phyloP scores from a whole-genome alignment of 2,797 vertebrate species.

The Onychomys torridus region DNA sequence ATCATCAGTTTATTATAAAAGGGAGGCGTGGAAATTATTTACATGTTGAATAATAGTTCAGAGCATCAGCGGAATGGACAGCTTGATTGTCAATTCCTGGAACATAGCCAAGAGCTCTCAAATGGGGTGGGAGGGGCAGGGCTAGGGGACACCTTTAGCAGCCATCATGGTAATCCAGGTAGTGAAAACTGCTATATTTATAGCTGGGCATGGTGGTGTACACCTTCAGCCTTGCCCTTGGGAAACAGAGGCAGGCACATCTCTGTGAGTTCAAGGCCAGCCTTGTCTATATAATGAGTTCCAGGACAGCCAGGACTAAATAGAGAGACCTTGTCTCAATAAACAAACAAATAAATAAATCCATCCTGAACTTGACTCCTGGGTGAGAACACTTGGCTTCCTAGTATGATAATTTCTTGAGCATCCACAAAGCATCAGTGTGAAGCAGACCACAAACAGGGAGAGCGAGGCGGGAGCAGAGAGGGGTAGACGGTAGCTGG shows the following conservation, averaged over 20 bases:
- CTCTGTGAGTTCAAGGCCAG: not conserved
- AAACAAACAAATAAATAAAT: not conserved
- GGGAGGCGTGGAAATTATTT: too few relatives aligned
- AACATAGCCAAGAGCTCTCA: not conserved
- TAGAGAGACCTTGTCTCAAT: not conserved
- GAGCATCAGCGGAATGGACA: too few relatives aligned
- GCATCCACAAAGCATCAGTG: not conserved
- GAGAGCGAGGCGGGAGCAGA: not conserved
- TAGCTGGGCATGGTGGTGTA: not conserved
- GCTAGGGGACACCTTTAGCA: not conserved
- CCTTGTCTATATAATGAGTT: not conserved
- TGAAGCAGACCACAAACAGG: not conserved
- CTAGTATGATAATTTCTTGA: not conserved
- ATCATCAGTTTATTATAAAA: too few relatives aligned
- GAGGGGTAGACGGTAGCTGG: not conserved
- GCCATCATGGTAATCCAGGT: not conserved
- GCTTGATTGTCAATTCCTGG: conserved; percentile 8
- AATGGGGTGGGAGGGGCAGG: not conserved
- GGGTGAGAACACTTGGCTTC: not conserved
- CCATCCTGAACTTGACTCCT: not conserved
- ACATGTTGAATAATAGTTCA: too few relatives aligned
- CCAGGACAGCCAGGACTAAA: not conserved
- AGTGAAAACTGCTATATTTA: not conserved
- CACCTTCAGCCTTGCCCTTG: not conserved
- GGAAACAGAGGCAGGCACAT: not conserved